Evolutionary conservation across 2,797 vertebrate genomes (phyloP).

Genomic region (Paedocypris micromegethes): DNA sequence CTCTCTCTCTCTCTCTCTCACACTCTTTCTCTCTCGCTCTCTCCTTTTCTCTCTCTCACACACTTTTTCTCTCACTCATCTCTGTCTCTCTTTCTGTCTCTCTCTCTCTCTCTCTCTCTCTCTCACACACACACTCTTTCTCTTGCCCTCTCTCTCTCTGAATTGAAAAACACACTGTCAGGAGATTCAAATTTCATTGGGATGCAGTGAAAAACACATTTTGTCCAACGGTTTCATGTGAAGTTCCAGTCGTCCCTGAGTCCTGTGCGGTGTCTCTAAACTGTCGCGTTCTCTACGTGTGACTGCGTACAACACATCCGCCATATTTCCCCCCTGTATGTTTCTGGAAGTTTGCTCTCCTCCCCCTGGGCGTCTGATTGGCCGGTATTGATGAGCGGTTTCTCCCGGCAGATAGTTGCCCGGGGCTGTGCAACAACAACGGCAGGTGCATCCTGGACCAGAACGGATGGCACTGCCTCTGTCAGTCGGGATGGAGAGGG

Average conservation of each 20-base stretch:
- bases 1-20: too few relatives aligned
- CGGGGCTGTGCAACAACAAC: conserved; percentile 96
- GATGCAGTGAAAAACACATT: background rate
- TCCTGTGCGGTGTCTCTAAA: conserved; percentile 71
- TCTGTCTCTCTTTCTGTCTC: too few relatives aligned
- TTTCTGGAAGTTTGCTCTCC: conserved; percentile 19
- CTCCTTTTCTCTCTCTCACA: too few relatives aligned
- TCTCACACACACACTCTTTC: too few relatives aligned
- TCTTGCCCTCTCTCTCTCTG: background rate
- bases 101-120: too few relatives aligned
- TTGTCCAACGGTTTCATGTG: conserved; percentile 65
- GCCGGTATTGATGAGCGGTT: conserved; percentile 45
- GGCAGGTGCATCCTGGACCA: conserved; percentile 96
- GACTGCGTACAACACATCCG: conserved; percentile 29
- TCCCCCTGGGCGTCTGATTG: conserved; percentile 40
- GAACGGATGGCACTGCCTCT: conserved; percentile 97
- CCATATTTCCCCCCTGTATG: conserved; percentile 44
- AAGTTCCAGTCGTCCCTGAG: conserved; percentile 79
- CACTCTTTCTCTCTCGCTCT: too few relatives aligned
- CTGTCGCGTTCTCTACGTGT: conserved; percentile 58
- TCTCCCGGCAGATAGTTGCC: conserved; percentile 90
- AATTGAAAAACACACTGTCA: background rate
- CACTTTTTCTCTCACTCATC: too few relatives aligned
- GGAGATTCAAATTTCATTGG: background rate
- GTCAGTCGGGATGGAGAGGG: conserved; percentile 95